Percentiles rank a stretch among this genome's conserved stretches.
Evolutionary conservation across 2,113 vertebrate genomes (phyloP).

Genomic region (Myrmecophaga tridactyla): DNA sequence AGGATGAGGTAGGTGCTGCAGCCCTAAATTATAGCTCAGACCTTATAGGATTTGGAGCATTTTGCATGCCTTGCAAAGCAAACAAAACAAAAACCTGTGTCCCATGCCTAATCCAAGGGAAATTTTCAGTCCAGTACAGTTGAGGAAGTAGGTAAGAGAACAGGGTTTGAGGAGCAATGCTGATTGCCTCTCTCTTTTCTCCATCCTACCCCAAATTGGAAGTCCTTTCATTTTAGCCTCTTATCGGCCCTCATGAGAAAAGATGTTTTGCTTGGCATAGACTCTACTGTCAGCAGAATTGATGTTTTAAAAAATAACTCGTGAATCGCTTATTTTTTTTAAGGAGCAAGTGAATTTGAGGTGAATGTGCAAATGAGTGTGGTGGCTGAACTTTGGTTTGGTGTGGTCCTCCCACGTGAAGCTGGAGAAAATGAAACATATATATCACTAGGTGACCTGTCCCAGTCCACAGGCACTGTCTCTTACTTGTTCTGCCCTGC

Average conservation of each 20-base stretch:
- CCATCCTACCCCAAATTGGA: neutral
- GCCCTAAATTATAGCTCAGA: neutral
- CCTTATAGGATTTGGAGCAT: neutral
- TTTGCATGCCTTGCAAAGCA: neutral
- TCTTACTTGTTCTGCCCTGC: neutral
- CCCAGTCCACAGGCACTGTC: neutral
- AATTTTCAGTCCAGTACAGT: neutral
- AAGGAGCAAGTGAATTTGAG: neutral
- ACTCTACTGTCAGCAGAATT: neutral
- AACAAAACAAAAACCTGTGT: neutral
- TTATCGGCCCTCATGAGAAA: neutral
- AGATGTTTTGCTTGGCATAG: neutral
- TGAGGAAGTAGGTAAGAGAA: neutral
- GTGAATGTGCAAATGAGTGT: neutral
- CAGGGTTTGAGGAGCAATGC: no score
- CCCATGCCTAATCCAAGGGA: no score
- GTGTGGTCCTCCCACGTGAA: neutral
- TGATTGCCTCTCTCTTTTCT: neutral
- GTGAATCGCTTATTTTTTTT: neutral
- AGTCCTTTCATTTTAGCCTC: neutral
- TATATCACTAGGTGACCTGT: neutral
- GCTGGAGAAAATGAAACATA: accelerated
- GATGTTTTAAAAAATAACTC: neutral
- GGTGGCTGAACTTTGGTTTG: neutral
- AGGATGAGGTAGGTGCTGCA: neutral